Conservation (phyloP, 2,888 invertebrate genomes). For the Hartigia nigra region DNA sequence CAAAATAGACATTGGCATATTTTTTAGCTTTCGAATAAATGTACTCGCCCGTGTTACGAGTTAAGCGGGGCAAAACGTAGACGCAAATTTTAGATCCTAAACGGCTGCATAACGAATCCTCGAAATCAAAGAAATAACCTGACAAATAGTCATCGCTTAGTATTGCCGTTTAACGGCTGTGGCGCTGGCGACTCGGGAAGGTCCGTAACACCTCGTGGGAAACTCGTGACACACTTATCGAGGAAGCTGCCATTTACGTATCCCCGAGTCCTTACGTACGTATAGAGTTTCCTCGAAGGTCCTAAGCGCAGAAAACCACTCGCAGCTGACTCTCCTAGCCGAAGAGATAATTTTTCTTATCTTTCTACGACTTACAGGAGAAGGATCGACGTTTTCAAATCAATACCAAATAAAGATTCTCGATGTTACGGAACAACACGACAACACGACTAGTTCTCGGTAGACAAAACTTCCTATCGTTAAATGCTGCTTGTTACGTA, state of each 20-base stretch:
- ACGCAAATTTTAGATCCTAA: too few species aligned
- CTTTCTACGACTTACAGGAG: not conserved
- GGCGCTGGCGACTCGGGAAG: constrained; percentile 14
- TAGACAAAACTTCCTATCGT: not conserved
- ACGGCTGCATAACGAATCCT: constrained; percentile 16
- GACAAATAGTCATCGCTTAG: constrained; percentile 29
- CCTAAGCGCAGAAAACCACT: not conserved
- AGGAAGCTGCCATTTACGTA: constrained; percentile 33
- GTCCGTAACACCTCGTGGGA: constrained; percentile 47
- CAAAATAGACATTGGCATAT: too few species aligned
- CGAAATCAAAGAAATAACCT: constrained; percentile 31
- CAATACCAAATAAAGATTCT: not conserved
- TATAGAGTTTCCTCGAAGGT: not conserved
- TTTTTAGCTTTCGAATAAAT: too few species aligned
- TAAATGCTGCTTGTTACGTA: not conserved
- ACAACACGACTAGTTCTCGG: not conserved
- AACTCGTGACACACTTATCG: constrained; percentile 56
- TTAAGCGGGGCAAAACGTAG: too few species aligned
- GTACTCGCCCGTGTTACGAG: too few species aligned
- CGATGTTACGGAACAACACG: not conserved
- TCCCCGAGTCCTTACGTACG: not conserved
- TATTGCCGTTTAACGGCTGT: constrained; percentile 35
- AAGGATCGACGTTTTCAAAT: not conserved
- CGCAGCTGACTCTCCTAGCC: not conserved
- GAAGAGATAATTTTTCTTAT: not conserved